Percentiles rank a stretch among this genome's conserved stretches.
Evolutionary conservation across 2,113 vertebrate species (phyloP).

Genomic region (Dipodomys merriami): DNA sequence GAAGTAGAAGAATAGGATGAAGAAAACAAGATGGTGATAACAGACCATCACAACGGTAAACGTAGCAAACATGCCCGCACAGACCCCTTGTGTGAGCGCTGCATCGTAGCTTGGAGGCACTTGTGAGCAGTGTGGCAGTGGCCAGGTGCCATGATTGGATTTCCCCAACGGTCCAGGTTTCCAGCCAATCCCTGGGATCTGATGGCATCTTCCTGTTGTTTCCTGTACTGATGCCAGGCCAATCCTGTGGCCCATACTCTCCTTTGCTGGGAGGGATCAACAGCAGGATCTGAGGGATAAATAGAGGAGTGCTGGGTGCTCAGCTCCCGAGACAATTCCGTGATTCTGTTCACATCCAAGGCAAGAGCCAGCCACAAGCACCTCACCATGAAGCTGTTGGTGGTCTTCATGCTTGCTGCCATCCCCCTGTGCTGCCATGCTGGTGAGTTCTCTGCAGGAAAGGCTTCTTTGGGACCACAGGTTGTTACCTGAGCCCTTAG

Average conservation of each 20-base stretch:
- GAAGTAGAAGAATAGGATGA: no score
- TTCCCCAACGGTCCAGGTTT: neutral
- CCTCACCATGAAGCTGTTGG: conserved; percentile 53
- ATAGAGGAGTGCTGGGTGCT: neutral
- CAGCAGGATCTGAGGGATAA: neutral
- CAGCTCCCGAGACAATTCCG: neutral
- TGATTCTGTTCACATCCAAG: no score
- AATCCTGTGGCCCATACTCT: neutral
- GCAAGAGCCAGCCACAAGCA: neutral
- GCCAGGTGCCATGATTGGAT: no score
- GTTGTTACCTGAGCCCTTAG: neutral
- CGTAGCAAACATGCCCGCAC: no score
- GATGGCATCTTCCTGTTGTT: fast-evolving
- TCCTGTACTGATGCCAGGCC: neutral
- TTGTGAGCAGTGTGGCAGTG: fast-evolving
- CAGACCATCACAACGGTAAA: no score
- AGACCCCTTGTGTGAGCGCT: no score
- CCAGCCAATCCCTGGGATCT: neutral
- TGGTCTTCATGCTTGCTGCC: neutral
- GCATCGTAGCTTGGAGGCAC: neutral
- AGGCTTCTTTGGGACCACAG: neutral
- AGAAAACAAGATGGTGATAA: no score
- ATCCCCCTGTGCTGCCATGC: conserved; percentile 51
- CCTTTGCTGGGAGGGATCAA: neutral
- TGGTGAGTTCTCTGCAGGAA: conserved; percentile 21